Evolutionary conservation across 2,797 vertebrate species (phyloP).

Genomic region (Xenopus petersii): DNA sequence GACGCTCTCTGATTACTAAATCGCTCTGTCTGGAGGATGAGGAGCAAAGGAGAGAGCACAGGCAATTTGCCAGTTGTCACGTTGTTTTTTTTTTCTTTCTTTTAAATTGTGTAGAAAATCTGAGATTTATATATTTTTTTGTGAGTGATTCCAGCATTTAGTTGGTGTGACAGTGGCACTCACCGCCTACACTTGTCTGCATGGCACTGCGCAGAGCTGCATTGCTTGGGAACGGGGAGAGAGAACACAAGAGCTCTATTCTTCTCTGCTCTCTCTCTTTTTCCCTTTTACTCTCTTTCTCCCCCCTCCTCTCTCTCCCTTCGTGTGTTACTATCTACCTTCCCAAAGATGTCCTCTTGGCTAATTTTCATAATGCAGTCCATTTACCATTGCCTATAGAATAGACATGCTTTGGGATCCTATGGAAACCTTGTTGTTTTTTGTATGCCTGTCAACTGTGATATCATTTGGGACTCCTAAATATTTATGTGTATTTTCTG

Average conservation of each 20-base stretch:
- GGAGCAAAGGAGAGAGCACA: too few species aligned
- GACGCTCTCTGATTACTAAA: slow-evolving; percentile 16
- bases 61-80: too few species aligned
- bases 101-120: slow-evolving; percentile 40
- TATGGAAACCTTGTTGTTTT: slow-evolving; percentile 32
- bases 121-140: slow-evolving; percentile 39
- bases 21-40: neutral
- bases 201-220: slow-evolving; percentile 90
- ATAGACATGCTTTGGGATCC: slow-evolving; percentile 15
- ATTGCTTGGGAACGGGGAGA: slow-evolving; percentile 88
- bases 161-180: slow-evolving; percentile 76
- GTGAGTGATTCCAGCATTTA: slow-evolving; percentile 68
- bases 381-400: neutral
- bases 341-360: too few species aligned
- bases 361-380: too few species aligned
- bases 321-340: too few species aligned
- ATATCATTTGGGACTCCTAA: slow-evolving; percentile 20
- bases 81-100: neutral
- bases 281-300: too few species aligned
- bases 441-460: slow-evolving; percentile 18
- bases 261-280: slow-evolving; percentile 3
- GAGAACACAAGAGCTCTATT: slow-evolving; percentile 50
- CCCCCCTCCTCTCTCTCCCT: neutral
- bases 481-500: slow-evolving; percentile 1
- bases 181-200: slow-evolving; percentile 81